Evolutionary conservation across 1,140 invertebrate genomes (phyloP).

Genomic region (Maniola jurtina): DNA sequence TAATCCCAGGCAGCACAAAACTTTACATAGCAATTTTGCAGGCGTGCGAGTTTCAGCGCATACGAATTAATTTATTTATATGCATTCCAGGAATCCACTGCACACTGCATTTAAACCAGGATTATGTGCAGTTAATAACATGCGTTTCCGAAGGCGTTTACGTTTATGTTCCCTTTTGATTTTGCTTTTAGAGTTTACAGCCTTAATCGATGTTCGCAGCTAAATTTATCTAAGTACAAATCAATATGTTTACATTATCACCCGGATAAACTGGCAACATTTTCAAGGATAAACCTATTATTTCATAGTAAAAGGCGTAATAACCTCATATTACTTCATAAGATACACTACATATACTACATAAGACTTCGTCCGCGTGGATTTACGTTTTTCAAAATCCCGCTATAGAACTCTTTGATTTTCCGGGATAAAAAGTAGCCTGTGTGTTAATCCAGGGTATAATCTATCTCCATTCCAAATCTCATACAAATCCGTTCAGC

Average conservation of each 20-base stretch:
- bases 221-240: not conserved
- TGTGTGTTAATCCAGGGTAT: too few relatives aligned
- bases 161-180: not conserved
- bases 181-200: slow-evolving; percentile 2
- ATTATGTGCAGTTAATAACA: slow-evolving; percentile 1
- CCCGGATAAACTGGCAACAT: not conserved
- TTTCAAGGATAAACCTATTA: not conserved
- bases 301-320: not conserved
- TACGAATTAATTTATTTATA: not conserved
- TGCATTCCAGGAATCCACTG: not conserved
- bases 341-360: too few relatives aligned
- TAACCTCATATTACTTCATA: too few relatives aligned
- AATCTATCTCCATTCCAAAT: too few relatives aligned
- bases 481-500: too few relatives aligned
- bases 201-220: not conserved
- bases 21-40: not conserved
- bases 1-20: too few relatives aligned
- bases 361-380: too few relatives aligned
- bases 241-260: not conserved
- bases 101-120: not conserved
- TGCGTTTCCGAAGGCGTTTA: not conserved
- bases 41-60: not conserved
- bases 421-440: too few relatives aligned
- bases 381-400: too few relatives aligned
- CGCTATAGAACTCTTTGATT: too few relatives aligned